Conservation (phyloP, 2,888 invertebrate genomes). For the Tetragonisca angustula region DNA sequence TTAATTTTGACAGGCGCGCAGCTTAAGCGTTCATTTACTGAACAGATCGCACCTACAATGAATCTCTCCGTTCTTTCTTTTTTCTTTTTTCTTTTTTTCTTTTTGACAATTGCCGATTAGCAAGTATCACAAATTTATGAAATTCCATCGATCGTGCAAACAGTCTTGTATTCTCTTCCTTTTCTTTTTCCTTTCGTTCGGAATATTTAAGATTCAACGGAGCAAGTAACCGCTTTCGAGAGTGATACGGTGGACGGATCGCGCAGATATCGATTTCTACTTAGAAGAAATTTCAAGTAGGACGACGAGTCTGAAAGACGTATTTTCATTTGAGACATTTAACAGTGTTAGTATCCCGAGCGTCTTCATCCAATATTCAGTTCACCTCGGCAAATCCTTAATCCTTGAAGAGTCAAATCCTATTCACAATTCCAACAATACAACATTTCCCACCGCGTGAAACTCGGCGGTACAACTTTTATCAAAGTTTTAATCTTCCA, state of each 20-base stretch:
- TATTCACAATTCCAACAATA: conserved; percentile 11
- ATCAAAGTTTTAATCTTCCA: background rate
- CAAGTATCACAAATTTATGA: background rate
- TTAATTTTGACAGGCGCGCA: too few relatives aligned
- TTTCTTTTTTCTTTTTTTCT: too few relatives aligned
- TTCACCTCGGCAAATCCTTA: conserved; percentile 31
- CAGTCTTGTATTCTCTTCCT: background rate
- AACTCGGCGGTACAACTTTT: background rate
- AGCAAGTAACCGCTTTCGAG: conserved; percentile 42
- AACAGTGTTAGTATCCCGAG: conserved; percentile 39
- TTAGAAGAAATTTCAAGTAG: conserved; percentile 47
- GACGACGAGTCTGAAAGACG: conserved; percentile 22
- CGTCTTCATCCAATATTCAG: conserved; percentile 50
- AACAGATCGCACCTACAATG: too few relatives aligned
- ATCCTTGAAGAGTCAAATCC: conserved; percentile 23
- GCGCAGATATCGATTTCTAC: conserved; percentile 49
- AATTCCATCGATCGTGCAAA: conserved; percentile 40
- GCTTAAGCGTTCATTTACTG: too few relatives aligned
- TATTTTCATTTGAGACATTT: conserved; percentile 48
- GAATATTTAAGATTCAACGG: conserved; percentile 27
- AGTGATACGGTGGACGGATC: conserved; percentile 50
- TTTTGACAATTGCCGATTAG: conserved; percentile 14
- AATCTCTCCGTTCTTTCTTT: background rate
- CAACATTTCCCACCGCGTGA: background rate
- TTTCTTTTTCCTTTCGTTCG: background rate